Evolutionary conservation across 1,140 invertebrate species (phyloP), one percentile per base, ranked within the genome.

Genomic region (Theocolax elegans): DNA sequence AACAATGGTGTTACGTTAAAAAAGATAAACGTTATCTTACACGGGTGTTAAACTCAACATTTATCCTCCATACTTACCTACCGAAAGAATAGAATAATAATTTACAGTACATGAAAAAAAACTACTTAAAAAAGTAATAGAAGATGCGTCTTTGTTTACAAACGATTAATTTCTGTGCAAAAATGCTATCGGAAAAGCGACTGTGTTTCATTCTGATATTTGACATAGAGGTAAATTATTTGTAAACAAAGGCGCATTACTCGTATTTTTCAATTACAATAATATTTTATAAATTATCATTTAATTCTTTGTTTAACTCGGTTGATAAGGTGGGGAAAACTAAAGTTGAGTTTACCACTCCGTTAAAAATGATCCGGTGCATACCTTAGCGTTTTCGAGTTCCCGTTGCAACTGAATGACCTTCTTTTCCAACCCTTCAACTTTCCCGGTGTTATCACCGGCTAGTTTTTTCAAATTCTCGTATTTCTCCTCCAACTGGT

Each of bases 361-460:
- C 19, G 23, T 7, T 49, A 8, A 35, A 35, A 35, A 35, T 35
- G 10, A 6, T 48, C 3, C 1, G 29, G 35, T 48, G 9, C 4
- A 1, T 67, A 67, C 65, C 67, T 64, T 48, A 53, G 68, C 51
- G 0, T 77, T 66, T 1, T 79, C 76, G 3, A 85, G 62, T 73
- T 83, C 81, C 4, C 59, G 71, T 31, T 79, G 75, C 3, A 86
- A 66, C 51, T 86, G 83, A 29, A 82, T 73, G 1, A 83, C 72
- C 58, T 85, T 72, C 56, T 85, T 86, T 1, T 46, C 74, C 1
- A 86, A 69, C 35, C 83, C 81, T 1, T 80, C 73, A 0, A 82
- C 72, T 1, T 60, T 77, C 29, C 77, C 81, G 17, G 77, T 74
- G 0, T 67, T 74, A 35, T 79, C 68, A 0, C 66, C 76, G 29